Evolutionary conservation across 1,140 invertebrate species (phyloP).

Genomic region (Delia radicum): DNA sequence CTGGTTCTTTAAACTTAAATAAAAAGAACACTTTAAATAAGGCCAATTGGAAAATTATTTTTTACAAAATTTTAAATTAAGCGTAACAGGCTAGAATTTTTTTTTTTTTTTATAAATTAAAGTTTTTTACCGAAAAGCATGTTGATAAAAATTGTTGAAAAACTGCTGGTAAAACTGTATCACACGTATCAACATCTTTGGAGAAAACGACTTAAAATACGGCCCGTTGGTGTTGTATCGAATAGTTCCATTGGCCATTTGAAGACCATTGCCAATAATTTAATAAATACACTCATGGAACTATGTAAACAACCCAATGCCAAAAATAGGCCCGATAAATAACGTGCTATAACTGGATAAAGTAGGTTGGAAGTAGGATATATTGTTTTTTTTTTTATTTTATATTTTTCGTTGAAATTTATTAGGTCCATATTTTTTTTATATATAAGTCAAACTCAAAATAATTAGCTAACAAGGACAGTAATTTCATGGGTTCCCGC

Average conservation of each 20-base stretch:
- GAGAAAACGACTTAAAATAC: conserved; percentile 75
- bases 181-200: conserved; percentile 72
- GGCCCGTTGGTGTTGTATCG: conserved; percentile 74
- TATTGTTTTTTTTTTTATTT: conserved; percentile 13
- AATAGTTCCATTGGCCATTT: conserved; percentile 74
- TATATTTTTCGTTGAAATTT: neutral
- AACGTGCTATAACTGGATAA: conserved; percentile 52
- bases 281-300: conserved; percentile 60
- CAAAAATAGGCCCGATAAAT: conserved; percentile 50
- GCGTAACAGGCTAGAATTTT: neutral
- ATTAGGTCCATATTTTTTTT: neutral
- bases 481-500: too few relatives aligned
- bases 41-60: neutral
- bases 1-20: too few relatives aligned
- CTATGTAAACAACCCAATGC: conserved; percentile 55
- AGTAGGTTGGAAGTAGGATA: neutral
- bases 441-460: neutral
- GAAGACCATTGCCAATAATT: conserved; percentile 65
- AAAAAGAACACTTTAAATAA: neutral
- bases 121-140: conserved; percentile 45
- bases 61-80: too few relatives aligned
- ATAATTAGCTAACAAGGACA: too few relatives aligned
- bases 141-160: conserved; percentile 39
- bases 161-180: conserved; percentile 58
- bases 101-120: neutral